Evolutionary conservation across 2,888 invertebrate genomes (phyloP), one percentile per base, ranked within the genome.

Genomic region (Drosophila yooni): DNA sequence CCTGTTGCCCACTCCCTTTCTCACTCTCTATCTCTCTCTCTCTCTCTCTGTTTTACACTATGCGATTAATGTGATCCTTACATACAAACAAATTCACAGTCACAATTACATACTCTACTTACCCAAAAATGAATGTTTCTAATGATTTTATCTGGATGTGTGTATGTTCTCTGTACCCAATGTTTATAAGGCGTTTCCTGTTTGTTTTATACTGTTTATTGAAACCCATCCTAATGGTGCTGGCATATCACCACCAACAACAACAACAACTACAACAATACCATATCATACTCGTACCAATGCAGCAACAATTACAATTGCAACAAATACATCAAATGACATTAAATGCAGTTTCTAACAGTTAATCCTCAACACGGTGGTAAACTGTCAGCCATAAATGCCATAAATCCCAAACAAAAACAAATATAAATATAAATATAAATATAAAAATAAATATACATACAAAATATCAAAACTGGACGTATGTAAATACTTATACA

Each of bases 141-240:
- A 82, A 79, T 82, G 67, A 52, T 77, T 46, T 11, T 6, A 48
- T 25, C 15, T 48, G 27, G 18, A 18, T 74, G 58, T 74, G 25
- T 61, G 60, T 65, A 53, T 65, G 46, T 46, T 7, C 25, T 46
- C 15, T 46, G 59, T 70, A 33, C 52, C 54, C 54, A 54, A 40
- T 64, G 70, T 82, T 69, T 74, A 48, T 60, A 74, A 78, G 59
- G 36, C 59, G 65, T 79, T 79, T 54, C 61, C 46, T 43, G 21
- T 82, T 74, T 75, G 67, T 67, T 76, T 58, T 63, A 56, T 69
- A 69, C 74, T 57, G 70, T 77, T 73, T 61, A 74, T 70, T 71
- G 81, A 89, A 69, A 70, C 89, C 91, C 85, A 85, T 83, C 85
- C 89, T 76, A 89, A 81, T 76, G 85, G 85, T 90, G 81, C 70